Base-by-base conservation (phyloP, 2,888 invertebrate species). In the Caenorhabditis imperialis region DNA sequence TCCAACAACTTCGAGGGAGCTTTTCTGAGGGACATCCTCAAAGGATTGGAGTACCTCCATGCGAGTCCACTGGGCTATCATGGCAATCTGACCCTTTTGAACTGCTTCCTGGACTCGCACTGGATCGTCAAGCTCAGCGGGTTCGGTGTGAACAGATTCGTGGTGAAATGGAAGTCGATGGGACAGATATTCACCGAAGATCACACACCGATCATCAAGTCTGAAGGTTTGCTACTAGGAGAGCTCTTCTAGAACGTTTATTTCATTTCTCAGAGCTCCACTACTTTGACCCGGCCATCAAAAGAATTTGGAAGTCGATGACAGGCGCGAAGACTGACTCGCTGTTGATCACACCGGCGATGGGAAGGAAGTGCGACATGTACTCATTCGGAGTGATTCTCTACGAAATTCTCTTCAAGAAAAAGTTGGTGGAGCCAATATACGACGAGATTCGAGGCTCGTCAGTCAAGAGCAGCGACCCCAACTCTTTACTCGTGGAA, bases 81-180 rank as follows among this genome's bases (percentile, higher is more conserved):
- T 62, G 86, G 86, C 30, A 75, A 80, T 1, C 62, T 86, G 40
- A 82, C 84, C 12, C 78, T 85, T 0, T 47, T 67, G n/a, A 81
- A 80, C 25, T 87, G 86, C 48, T 67, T 84, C 40, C 75, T 86
- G 38, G 86, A 86, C 53, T 79, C 81, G 8, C 87, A 86, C 61
- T 86, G 86, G 86, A 85, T 86, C 45, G 62, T 86, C 12, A 86
- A 86, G 65, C 55, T 86, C 12, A 79, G 81, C 53, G 86, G 86
- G n/a, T 86, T 84, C 51, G 85, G 86, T 12, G 65, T 79, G 14
- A 69, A 75, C 30, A 57, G 75, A 42, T 38, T 85, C 51, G 65
- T 75, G 12, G 38, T 63, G 6, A 75, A 75, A 37, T 75, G 75
- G 69, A 79, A 80, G 23, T 73, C 83, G 48, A 76, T 62, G 38